phyloP scores from a whole-genome alignment of 2,797 vertebrate species.

The Sebastes steindachneri region DNA sequence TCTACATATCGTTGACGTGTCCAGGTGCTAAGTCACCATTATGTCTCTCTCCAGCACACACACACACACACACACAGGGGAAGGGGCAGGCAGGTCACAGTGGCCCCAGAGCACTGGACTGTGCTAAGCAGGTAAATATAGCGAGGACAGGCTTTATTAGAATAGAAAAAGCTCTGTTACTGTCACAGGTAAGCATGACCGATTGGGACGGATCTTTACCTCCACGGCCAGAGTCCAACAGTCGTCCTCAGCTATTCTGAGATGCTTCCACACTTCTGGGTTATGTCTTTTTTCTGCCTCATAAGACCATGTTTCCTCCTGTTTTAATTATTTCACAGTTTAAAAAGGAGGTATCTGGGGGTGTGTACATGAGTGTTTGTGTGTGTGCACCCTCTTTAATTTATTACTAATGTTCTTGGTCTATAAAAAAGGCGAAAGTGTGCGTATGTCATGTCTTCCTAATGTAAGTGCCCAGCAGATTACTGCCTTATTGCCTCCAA shows the following conservation, averaged over 20 bases:
- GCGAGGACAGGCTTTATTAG: constrained; percentile 77
- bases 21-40: constrained; percentile 81
- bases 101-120: constrained; percentile 76
- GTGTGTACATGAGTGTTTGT: neutral
- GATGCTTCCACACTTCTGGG: neutral
- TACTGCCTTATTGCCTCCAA: constrained; percentile 62
- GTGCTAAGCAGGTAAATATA: constrained; percentile 84
- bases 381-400: constrained; percentile 24
- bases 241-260: constrained; percentile 39
- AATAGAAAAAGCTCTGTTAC: constrained; percentile 75
- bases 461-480: constrained; percentile 73
- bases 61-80: constrained; percentile 20
- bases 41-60: constrained; percentile 50
- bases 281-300: constrained; percentile 4
- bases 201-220: constrained; percentile 31
- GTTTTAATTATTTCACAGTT: neutral
- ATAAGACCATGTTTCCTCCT: neutral
- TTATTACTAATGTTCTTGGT: constrained; percentile 38
- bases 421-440: constrained; percentile 53
- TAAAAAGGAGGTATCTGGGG: neutral
- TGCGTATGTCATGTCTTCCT: constrained; percentile 61
- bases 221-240: constrained; percentile 11
- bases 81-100: constrained; percentile 59
- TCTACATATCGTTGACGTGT: constrained; percentile 71
- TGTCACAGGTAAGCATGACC: constrained; percentile 69